phyloP scores from a whole-genome alignment of 1,140 invertebrate species.

The Octopus bimaculoides region DNA sequence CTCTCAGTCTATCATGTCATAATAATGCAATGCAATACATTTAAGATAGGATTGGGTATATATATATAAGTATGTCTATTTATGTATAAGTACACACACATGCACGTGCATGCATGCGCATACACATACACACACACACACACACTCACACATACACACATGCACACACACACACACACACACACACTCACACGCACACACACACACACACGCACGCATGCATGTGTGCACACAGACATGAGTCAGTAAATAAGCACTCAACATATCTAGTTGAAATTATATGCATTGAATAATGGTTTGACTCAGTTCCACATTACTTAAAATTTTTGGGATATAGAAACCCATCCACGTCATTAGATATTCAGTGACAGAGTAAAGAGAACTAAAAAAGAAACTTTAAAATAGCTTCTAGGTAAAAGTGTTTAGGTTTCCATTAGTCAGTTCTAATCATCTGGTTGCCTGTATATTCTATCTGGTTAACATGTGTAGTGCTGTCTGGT shows the following conservation, averaged over 20 bases:
- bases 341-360: not conserved
- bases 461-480: not conserved
- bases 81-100: not conserved
- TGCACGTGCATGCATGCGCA: not conserved
- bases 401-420: not conserved
- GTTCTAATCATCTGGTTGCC: too few species aligned
- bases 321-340: not conserved
- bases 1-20: not conserved
- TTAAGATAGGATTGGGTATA: not conserved
- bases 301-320: not conserved
- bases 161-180: not conserved
- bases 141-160: not conserved
- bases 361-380: not conserved
- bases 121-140: not conserved
- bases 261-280: not conserved
- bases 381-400: not conserved
- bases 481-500: not conserved
- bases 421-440: too few species aligned
- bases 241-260: not conserved
- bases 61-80: not conserved
- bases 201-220: not conserved
- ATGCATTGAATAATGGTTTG: not conserved
- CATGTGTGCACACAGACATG: not conserved
- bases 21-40: not conserved
- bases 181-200: constrained; percentile 6